Conservation (phyloP, 2,113 vertebrate species). For the Gadus macrocephalus region DNA sequence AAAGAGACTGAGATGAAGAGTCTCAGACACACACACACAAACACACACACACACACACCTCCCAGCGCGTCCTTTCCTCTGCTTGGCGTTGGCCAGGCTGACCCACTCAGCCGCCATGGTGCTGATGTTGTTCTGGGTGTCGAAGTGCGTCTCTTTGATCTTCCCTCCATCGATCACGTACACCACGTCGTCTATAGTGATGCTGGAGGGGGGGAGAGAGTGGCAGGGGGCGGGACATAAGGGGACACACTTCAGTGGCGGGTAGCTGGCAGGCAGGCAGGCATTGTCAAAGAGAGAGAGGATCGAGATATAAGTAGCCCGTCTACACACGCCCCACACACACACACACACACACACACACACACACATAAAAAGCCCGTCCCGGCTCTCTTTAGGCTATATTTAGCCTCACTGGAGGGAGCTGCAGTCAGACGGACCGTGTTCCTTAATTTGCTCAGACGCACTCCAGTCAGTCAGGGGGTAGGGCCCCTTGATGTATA, state of each 20-base stretch:
- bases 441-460: no score
- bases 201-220: conserved; percentile 68
- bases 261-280: no score
- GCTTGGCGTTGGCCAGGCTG: conserved; percentile 94
- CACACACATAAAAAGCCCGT: neutral
- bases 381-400: no score
- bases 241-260: conserved; percentile 3
- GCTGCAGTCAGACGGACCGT: no score
- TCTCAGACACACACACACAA: neutral
- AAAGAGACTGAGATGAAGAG: no score
- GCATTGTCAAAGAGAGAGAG: no score
- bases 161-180: conserved; percentile 96
- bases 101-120: conserved; percentile 98
- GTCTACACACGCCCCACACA: neutral
- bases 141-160: conserved; percentile 96
- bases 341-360: neutral
- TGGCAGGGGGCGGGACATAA: neutral
- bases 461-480: no score
- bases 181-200: conserved; percentile 97
- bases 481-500: no score
- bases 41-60: conserved; percentile 68
- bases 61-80: conserved; percentile 93
- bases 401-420: no score
- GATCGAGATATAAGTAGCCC: neutral
- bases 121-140: conserved; percentile 97